A percentile compares a stretch with the other conserved stretches of the same genome.
phyloP scores from a whole-genome alignment of 1,140 invertebrate species.

The Caerostris darwini region DNA sequence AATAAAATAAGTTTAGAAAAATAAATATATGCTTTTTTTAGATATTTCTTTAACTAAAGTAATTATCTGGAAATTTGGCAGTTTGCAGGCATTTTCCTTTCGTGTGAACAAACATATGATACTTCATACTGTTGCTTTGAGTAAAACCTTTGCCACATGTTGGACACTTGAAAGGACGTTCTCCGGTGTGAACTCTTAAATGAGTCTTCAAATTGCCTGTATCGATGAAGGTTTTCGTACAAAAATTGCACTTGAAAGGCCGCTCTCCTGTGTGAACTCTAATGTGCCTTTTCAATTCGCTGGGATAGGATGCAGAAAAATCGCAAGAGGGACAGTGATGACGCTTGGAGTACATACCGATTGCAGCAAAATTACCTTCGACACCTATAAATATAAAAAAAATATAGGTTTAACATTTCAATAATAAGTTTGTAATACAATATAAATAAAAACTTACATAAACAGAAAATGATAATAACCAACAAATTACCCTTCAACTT shows the following conservation, averaged over 20 bases:
- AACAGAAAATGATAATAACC: not conserved
- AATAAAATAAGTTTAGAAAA: no score
- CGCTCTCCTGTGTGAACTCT: not conserved
- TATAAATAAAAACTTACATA: not conserved
- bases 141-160: no score
- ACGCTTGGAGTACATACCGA: not conserved
- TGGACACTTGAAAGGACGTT: no score
- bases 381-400: not conserved
- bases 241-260: not conserved
- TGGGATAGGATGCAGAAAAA: not conserved
- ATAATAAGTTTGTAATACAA: not conserved
- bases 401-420: not conserved
- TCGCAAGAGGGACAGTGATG: not conserved
- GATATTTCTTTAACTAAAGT: no score
- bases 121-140: no score
- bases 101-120: no score
- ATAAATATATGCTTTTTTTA: no score
- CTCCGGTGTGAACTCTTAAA: not conserved
- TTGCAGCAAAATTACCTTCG: no score
- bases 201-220: not conserved
- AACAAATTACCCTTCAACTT: not conserved
- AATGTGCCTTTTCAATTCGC: not conserved
- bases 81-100: no score
- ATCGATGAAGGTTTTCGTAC: not conserved
- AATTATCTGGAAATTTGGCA: no score